These are phyloP conservation scores for Graphium colonna DNA, from an alignment of 2,888 invertebrate species.

Conservation along the genomic window DNA sequence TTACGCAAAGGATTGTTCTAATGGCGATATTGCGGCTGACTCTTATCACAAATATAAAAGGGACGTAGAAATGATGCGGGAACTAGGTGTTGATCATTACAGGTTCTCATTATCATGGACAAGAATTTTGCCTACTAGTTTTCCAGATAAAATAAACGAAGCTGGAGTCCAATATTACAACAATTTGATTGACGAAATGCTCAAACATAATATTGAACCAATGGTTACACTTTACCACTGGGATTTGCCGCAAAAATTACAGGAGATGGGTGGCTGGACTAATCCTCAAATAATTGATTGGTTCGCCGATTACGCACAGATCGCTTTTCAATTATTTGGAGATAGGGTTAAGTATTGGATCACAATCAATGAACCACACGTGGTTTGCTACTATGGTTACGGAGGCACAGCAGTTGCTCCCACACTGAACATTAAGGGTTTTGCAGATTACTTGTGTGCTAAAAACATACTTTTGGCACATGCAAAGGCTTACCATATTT, in stretches of 20 bases:
- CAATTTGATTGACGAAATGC: too few relatives aligned
- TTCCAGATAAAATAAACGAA: too few relatives aligned
- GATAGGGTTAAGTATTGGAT: constrained; percentile 52
- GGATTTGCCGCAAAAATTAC: constrained; percentile 53
- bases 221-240: constrained; percentile 66
- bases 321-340: too few relatives aligned
- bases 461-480: constrained; percentile 40
- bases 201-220: constrained; percentile 73
- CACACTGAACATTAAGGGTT: constrained; percentile 47
- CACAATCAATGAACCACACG: too few relatives aligned
- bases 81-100: constrained; percentile 51
- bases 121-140: too few relatives aligned
- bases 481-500: constrained; percentile 53
- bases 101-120: too few relatives aligned
- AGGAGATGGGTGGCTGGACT: too few relatives aligned
- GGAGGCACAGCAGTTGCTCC: constrained; percentile 41
- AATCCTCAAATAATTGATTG: too few relatives aligned
- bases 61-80: constrained; percentile 26
- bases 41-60: constrained; percentile 53
- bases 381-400: constrained; percentile 57
- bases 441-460: constrained; percentile 64
- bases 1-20: constrained; percentile 73
- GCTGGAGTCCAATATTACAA: too few relatives aligned
- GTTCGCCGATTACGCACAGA: constrained; percentile 58
- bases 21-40: constrained; percentile 81